Evolutionary conservation across 2,113 vertebrate species (phyloP), one percentile per base, ranked within the genome.

Genomic region (Calidris pygmaea): DNA sequence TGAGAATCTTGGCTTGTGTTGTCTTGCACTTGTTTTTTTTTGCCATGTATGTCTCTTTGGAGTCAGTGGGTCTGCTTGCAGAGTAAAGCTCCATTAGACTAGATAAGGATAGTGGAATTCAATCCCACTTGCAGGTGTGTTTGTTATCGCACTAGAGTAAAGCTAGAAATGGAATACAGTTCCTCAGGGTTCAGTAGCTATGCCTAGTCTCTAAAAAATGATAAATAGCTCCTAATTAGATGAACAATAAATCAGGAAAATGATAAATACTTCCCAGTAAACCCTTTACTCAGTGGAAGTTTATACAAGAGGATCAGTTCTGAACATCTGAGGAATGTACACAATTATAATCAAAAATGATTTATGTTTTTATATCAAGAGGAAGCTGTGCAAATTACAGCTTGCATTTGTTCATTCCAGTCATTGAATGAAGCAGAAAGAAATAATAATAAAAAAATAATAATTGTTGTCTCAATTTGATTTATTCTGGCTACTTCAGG

Each of bases 241-340:
- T 85, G 39, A 85, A 71, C 3, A 0, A 32, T 78, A 68, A 29
- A 86, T 93, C 30, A 48, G 45, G 16, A 89, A 67, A 81, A 65
- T 89, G 5, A 94, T 87, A 43, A 87, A 78, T 89, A 34, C 18
- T 75, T 90, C 90, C 32, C 90, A 75, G 78, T 89, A 74, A 84
- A 24, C 12, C 6, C 7, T 67, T 68, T 77, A 60, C 72, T 89
- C 76, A 56, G 20, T 9, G 27, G 18, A 24, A 16, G 8, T 82
- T 89, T 75, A 45, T 22, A 60, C 27, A 14, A 48, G 17, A 85
- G 35, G 24, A 70, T 92, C 30, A 60, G 1, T 85, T 92, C 58
- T 58, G 60, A 92, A 82, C 43, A 45, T 74, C 35, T 53, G 37
- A 90, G n/a, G 47, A 74, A 62, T 12, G 13, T 76, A 80, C n/a